Evolutionary conservation across 2,888 invertebrate genomes (phyloP), one percentile per base, ranked within the genome.

Genomic region (Athetis lepigone): DNA sequence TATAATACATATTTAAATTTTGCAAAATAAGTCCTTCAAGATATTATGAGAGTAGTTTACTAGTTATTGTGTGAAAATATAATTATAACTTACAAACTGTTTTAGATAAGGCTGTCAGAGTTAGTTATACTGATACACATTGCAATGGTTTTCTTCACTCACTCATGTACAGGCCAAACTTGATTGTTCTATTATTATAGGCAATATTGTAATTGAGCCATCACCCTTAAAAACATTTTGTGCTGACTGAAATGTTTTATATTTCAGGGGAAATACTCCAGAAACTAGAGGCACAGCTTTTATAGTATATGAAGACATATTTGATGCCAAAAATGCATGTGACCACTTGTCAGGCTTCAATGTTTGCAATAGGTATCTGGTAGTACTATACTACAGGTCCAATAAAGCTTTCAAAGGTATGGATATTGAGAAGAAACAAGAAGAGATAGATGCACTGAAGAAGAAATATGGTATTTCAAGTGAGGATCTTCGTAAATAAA

Each of bases 281-380:
- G 99, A 99, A 92, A 99, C 99, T 0, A 96, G 99, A 90, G 99
- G 99, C 54, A 99, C 99, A 33, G 99, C 99, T 18, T 99, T 99
- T 96, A 99, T 99, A 49, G 99, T 99, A 0, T 99, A 99, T 92
- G 99, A 99, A 95, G 99, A 99, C 88, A 99, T 99, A 84, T 99
- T 99, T 95, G 99, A 99, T 96, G 99, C 99, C 0, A 99, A 99
- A 93, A 99, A 99, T 95, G 99, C 99, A 4, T 99, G 99, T 92
- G 99, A 99, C 90, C 99, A 99, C 92, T 95, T 99, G 57, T 99
- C 99, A 58, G 99, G 99, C 8, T 99, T 99, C 92, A 99, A 99
- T 91, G 99, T 99, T 29, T 99, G 99, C 90, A 99, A 99, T 92
- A 96, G 99, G 83, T 99, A 99, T 89, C 95, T 99, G 36, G 99